phyloP scores from a whole-genome alignment of 2,888 invertebrate genomes.

The Apoda limacodes region DNA sequence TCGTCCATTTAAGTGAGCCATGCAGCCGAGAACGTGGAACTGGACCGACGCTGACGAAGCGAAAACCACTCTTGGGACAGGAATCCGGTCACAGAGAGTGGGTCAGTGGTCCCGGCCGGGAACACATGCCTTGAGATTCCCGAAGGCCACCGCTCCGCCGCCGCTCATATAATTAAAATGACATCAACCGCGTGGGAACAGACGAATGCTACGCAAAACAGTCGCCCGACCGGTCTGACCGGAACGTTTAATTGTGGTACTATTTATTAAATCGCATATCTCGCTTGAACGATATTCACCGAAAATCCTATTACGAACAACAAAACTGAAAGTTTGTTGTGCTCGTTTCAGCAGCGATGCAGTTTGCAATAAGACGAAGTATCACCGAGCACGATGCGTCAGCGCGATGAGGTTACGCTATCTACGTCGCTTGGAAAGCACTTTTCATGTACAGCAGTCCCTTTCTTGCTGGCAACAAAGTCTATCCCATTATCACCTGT shows the following conservation, averaged over 20 bases:
- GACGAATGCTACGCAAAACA: constrained; percentile 48
- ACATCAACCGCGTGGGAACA: constrained; percentile 66
- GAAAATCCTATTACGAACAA: constrained; percentile 25
- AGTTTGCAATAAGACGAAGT: constrained; percentile 44
- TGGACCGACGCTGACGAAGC: constrained; percentile 49
- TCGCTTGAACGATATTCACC: constrained; percentile 41
- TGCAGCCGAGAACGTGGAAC: constrained; percentile 33
- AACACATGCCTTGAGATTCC: constrained; percentile 8
- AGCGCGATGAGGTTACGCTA: constrained; percentile 54
- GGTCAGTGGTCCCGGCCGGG: constrained; percentile 48
- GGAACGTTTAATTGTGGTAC: constrained; percentile 51
- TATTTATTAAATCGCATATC: constrained; percentile 37
- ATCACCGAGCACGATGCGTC: constrained; percentile 58
- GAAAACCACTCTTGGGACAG: constrained; percentile 33
- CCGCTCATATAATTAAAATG: constrained; percentile 58
- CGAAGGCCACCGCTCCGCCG: constrained; percentile 33
- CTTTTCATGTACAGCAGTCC: constrained; percentile 36
- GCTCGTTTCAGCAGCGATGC: constrained; percentile 38
- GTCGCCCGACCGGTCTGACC: constrained; percentile 52
- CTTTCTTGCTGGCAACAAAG: constrained; percentile 19
- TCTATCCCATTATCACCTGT: constrained; percentile 14
- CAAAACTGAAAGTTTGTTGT: constrained; percentile 56
- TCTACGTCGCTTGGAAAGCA: constrained; percentile 35
- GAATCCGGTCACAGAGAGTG: constrained; percentile 41
- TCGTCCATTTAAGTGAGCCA: constrained; percentile 29